Percentiles rank a stretch among this genome's conserved stretches.
These are phyloP conservation scores for Hippoglossus stenolepis DNA, from an alignment of 2,113 vertebrate genomes.

Conservation along the genomic window DNA sequence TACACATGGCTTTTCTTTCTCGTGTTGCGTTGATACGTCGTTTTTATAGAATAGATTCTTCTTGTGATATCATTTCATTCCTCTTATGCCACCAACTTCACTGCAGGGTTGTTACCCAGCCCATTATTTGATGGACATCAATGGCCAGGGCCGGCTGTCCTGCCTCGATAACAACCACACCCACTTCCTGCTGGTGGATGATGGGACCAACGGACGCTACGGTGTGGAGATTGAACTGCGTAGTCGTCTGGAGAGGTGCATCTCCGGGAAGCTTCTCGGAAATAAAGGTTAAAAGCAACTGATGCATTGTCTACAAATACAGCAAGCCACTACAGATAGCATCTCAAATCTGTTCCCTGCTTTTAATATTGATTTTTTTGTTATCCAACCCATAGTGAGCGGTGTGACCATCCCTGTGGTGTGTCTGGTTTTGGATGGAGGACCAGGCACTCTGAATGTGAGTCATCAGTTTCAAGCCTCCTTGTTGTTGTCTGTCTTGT, in stretches of 20 bases:
- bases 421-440: conserved; percentile 94
- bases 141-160: conserved; percentile 86
- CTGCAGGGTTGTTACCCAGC: conserved; percentile 89
- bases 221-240: conserved; percentile 90
- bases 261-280: conserved; percentile 86
- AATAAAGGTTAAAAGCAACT: conserved; percentile 65
- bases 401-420: conserved; percentile 91
- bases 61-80: neutral
- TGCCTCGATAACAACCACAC: conserved; percentile 95
- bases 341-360: conserved; percentile 20
- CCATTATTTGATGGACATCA: conserved; percentile 87
- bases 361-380: conserved; percentile 21
- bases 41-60: neutral
- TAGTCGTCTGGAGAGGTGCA: conserved; percentile 89
- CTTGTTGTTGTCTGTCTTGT: neutral
- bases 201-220: conserved; percentile 90
- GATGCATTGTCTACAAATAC: neutral
- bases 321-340: neutral
- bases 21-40: neutral
- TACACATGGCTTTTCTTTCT: neutral
- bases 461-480: conserved; percentile 68
- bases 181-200: conserved; percentile 95
- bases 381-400: conserved; percentile 63
- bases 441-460: conserved; percentile 93
- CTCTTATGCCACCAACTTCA: neutral